Evolutionary conservation across 2,113 vertebrate species (phyloP).

Genomic region (Sphyrna mokarran): DNA sequence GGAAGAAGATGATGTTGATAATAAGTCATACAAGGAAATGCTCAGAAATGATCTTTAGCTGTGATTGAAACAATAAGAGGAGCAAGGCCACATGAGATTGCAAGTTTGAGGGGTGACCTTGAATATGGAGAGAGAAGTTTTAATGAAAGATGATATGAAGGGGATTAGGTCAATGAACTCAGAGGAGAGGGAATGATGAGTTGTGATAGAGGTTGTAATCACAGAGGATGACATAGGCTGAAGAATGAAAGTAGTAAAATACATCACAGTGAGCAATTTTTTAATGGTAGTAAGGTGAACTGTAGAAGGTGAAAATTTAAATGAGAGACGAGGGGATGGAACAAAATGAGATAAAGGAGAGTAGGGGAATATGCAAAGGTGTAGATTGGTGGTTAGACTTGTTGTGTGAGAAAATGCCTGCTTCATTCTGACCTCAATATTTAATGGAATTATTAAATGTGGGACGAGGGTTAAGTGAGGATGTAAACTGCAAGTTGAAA

Average conservation of each 20-base stretch:
- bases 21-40: no score
- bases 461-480: background rate
- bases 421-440: background rate
- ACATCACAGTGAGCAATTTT: background rate
- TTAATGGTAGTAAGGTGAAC: background rate
- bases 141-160: background rate
- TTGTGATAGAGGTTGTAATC: background rate
- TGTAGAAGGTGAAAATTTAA: background rate
- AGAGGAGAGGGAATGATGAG: background rate
- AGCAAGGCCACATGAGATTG: no score
- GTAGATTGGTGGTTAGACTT: background rate
- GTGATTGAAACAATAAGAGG: no score
- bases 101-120: no score
- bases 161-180: background rate
- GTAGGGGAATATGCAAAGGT: background rate
- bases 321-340: background rate
- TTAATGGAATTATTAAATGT: constrained; percentile 5
- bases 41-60: no score
- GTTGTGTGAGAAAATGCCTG: background rate
- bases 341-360: background rate
- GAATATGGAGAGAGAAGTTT: no score
- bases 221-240: background rate
- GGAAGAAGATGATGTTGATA: no score
- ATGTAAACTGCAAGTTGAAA: constrained; percentile 7
- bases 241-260: background rate